Conservation (phyloP, 2,888 invertebrate genomes). For the Protula sp. region DNA sequence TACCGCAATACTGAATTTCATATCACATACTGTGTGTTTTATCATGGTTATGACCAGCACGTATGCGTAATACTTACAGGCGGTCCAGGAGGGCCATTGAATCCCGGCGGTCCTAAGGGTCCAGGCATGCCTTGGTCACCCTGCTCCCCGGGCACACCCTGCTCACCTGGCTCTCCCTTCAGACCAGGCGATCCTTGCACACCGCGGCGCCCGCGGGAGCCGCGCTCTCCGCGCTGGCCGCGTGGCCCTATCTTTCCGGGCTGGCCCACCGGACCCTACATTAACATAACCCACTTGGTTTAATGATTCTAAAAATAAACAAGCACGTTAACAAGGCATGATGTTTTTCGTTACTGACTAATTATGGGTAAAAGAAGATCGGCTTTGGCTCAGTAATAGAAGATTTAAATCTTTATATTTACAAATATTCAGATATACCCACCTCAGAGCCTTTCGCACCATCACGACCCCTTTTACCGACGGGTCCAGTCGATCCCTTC, state of each 20-base stretch:
- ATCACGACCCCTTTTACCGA: conserved; percentile 14
- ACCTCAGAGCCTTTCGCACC: conserved; percentile 14
- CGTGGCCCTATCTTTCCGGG: conserved; percentile 12
- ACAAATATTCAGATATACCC: neutral
- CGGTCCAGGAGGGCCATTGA: conserved; percentile 8
- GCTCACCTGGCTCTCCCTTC: conserved; percentile 12
- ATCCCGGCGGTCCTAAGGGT: conserved; percentile 2
- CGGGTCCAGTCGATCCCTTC: conserved; percentile 14
- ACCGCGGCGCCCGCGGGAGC: conserved; percentile 12
- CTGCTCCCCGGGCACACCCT: conserved; percentile 8
- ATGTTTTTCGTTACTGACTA: too few species aligned
- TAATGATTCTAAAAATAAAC: too few species aligned
- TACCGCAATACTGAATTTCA: too few species aligned
- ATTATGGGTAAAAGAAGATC: too few species aligned
- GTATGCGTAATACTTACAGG: conserved; percentile 6
- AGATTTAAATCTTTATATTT: neutral
- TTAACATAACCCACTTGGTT: too few species aligned
- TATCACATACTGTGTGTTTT: too few species aligned
- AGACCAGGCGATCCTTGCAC: conserved; percentile 11
- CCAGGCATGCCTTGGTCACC: conserved; percentile 26
- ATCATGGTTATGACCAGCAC: too few species aligned
- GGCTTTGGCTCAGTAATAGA: neutral
- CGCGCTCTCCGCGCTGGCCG: conserved; percentile 17
- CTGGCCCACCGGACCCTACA: conserved; percentile 13
- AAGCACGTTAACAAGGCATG: too few species aligned